Evolutionary conservation across 2,113 vertebrate genomes (phyloP).

Genomic region (Zosterops pallidus): DNA sequence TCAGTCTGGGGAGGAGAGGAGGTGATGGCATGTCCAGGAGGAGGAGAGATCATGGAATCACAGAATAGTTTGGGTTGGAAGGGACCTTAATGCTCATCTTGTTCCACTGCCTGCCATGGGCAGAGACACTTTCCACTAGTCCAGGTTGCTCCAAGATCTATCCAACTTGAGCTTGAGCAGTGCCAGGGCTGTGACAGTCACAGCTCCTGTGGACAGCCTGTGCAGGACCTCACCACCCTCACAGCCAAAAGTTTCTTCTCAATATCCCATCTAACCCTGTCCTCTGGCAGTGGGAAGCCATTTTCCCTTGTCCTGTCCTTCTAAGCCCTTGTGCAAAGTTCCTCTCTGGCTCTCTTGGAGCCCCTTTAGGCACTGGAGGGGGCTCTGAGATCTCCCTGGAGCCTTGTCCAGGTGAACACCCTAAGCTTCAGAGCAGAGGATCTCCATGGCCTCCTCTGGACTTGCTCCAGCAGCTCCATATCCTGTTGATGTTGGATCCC

Average conservation of each 20-base stretch:
- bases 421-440: neutral
- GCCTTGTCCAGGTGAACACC: no score
- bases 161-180: neutral
- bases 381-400: neutral
- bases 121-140: neutral
- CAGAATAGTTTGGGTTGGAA: neutral
- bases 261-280: neutral
- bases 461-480: neutral
- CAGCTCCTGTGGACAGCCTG: neutral
- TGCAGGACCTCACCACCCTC: neutral
- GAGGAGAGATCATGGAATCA: neutral
- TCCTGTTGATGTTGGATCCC: neutral
- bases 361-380: neutral
- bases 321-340: neutral
- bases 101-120: rapidly evolving
- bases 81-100: neutral
- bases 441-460: neutral
- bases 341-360: neutral
- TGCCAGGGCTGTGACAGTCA: neutral
- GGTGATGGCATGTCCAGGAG: neutral
- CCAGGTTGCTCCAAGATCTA: neutral
- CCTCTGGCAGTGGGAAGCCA: neutral
- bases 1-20: neutral
- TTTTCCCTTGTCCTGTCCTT: neutral
- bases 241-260: neutral